Conservation (phyloP, 2,797 vertebrate genomes). For the Chaunax sp. region DNA sequence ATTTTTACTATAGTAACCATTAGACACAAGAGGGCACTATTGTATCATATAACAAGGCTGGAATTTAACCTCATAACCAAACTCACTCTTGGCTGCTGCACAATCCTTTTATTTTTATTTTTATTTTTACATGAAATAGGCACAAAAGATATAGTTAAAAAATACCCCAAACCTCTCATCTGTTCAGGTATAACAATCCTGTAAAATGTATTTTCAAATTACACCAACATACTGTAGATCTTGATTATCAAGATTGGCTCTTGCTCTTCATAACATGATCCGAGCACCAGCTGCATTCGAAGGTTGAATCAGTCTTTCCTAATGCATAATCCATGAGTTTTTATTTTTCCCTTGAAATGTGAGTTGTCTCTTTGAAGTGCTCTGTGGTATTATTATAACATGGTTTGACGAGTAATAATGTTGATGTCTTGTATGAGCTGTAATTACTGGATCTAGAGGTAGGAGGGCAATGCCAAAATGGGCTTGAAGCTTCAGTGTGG, state of each 20-base stretch:
- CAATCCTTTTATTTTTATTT: constrained; percentile 11
- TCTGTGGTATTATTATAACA: constrained; percentile 81
- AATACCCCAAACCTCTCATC: neutral
- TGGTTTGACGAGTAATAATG: constrained; percentile 81
- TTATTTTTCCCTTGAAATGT: constrained; percentile 79
- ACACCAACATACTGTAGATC: constrained; percentile 40
- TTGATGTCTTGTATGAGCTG: constrained; percentile 82
- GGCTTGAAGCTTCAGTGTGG: constrained; percentile 78
- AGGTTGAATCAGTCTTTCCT: constrained; percentile 66
- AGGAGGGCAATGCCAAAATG: constrained; percentile 77
- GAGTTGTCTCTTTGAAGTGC: constrained; percentile 80
- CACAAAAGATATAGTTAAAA: neutral
- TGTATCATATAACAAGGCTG: constrained; percentile 60
- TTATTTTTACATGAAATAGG: neutral
- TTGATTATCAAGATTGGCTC: constrained; percentile 56
- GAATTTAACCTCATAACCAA: constrained; percentile 36
- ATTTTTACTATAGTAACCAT: constrained; percentile 3
- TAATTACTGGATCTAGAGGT: constrained; percentile 85
- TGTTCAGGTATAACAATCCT: constrained; percentile 38
- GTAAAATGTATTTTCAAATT: constrained; percentile 45
- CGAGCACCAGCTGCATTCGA: constrained; percentile 53
- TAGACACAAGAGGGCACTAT: constrained; percentile 83
- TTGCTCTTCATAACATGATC: constrained; percentile 44
- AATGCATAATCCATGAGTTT: constrained; percentile 80
- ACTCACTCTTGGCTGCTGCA: constrained; percentile 40